Evolutionary conservation across 2,113 vertebrate genomes (phyloP).

Genomic region (Antidorcas marsupialis): DNA sequence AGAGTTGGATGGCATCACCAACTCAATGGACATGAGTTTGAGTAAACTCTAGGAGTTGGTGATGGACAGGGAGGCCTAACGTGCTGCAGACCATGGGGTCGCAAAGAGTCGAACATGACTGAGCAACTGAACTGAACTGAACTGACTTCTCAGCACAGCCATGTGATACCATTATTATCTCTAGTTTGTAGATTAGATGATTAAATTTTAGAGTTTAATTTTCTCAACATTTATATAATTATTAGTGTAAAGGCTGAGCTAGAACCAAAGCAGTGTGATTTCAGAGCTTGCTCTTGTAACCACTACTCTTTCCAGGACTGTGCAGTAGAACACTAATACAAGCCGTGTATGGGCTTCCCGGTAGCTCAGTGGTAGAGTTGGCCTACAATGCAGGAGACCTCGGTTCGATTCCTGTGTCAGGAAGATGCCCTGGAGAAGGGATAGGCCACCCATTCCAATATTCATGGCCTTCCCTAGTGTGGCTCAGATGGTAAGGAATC

Average conservation of each 20-base stretch:
- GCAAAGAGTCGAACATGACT: background rate
- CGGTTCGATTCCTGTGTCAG: background rate
- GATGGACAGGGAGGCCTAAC: background rate
- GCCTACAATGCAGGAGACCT: background rate
- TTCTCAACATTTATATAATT: background rate
- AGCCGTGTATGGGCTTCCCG: background rate
- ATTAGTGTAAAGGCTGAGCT: background rate
- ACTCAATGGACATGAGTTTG: background rate
- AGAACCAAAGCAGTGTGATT: slow-evolving; percentile 6
- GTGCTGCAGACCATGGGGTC: background rate
- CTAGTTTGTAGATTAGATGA: background rate
- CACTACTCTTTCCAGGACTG: background rate
- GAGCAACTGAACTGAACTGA: background rate
- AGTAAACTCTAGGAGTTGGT: background rate
- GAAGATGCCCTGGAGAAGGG: background rate
- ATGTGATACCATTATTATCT: background rate
- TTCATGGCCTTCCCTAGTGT: background rate
- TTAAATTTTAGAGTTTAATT: slow-evolving; percentile 21
- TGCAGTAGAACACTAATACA: background rate
- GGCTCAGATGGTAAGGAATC: background rate
- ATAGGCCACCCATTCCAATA: background rate
- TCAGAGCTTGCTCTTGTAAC: background rate
- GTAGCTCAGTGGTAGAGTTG: background rate
- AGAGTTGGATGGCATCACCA: background rate
- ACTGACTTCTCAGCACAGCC: background rate